These are phyloP conservation scores for Calliopsis andreniformis DNA, from an alignment of 1,140 invertebrate genomes.

Conservation along the genomic window DNA sequence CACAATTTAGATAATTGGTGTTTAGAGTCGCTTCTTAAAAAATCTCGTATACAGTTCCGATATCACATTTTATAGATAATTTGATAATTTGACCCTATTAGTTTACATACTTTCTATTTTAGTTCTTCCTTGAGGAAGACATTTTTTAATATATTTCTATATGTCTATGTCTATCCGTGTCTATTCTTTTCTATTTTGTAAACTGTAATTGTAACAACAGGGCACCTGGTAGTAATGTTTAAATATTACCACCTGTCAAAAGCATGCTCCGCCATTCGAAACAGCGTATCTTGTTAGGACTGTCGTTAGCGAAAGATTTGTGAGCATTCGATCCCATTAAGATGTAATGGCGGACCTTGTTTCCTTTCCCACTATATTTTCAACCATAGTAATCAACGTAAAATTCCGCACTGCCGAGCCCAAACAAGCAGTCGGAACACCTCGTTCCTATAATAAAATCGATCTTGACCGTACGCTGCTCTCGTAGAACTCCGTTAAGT, in stretches of 20 bases:
- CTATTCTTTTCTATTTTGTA: not conserved
- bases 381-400: slow-evolving; percentile 41
- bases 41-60: too few species aligned
- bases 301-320: slow-evolving; percentile 73
- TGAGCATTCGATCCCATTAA: slow-evolving; percentile 63
- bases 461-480: not conserved
- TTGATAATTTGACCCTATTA: too few species aligned
- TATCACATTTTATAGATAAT: too few species aligned
- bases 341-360: slow-evolving; percentile 57
- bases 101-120: too few species aligned
- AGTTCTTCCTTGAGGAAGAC: too few species aligned
- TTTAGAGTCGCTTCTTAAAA: too few species aligned
- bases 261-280: not conserved
- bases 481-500: not conserved
- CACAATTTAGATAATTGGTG: too few species aligned
- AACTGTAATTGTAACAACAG: too few species aligned
- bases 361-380: slow-evolving; percentile 47
- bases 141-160: too few species aligned
- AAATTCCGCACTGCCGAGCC: slow-evolving; percentile 44
- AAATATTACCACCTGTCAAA: slow-evolving; percentile 43
- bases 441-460: slow-evolving; percentile 35
- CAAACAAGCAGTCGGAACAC: slow-evolving; percentile 21
- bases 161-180: too few species aligned
- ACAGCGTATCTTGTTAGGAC: not conserved
- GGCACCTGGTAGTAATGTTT: not conserved